Base-by-base conservation (phyloP, 2,888 invertebrate genomes). In the Chymomyza fuscimana region DNA sequence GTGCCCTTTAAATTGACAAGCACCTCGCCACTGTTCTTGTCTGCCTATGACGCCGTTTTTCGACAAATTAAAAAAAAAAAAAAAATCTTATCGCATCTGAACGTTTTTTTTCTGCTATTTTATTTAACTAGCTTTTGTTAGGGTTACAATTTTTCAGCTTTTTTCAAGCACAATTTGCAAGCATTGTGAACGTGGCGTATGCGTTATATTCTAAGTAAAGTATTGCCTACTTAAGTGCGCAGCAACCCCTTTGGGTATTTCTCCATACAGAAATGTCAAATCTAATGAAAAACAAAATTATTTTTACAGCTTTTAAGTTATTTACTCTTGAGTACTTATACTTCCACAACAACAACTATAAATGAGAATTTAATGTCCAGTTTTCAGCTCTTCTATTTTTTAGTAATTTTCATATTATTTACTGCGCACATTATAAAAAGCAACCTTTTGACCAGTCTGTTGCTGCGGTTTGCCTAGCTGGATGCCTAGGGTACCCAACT, bases 31-130 rank as follows among this genome's bases (percentile, higher is more conserved):
- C 74, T 52, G 63, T 67, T 64, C 12, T 12, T 12, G 40, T 4
- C 54, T 16, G 9, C 4, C 9, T 22, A 7, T 19, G 54, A 54
- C 54, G 54, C 16, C 54, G 4, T 76, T 84, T 85, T 86, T 84
- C 84, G 86, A 86, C 86, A 85, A 85, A 85, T 88, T 88, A 88
- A 85, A 87, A 84, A 85, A 15, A 51, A 85, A 15, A 51, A 12
- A 9, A 16, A 9, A 16, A 87, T 85, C 88, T 81, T 86, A 84
- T 80, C 84, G 75, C 73, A 84, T 77, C 75, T 76, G 80, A 73
- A 86, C 78, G 78, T 70, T 79, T 83, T 86, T 78, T 51, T 79
- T 73, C 77, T 69, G 79, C 74, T 81, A 65, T 22, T 60, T n/a
- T 62, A n/a, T 61, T 66, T 22, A 32, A 5, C 32, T 75, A 75